phyloP scores from a whole-genome alignment of 37 sponge, comb jelly and placozoan species.

The Cladorhizidae sp. region DNA sequence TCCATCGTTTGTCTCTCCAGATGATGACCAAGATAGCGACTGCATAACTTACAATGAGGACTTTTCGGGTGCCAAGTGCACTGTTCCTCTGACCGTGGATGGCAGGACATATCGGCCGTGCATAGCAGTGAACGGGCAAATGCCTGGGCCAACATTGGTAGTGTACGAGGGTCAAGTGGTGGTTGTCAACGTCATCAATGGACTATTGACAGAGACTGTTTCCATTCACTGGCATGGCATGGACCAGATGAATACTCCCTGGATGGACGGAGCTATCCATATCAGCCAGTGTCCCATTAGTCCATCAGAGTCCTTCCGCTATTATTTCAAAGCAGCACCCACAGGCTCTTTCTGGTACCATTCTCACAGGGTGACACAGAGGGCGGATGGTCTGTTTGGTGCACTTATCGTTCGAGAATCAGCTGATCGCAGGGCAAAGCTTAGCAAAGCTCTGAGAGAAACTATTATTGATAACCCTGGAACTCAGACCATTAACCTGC shows the following conservation, averaged over 20 bases:
- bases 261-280: constrained; percentile 77
- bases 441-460: background rate
- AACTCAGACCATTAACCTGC: constrained; percentile 54
- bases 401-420: constrained; percentile 69
- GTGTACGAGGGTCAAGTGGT: constrained; percentile 47
- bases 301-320: constrained; percentile 49
- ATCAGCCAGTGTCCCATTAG: constrained; percentile 75
- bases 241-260: constrained; percentile 66
- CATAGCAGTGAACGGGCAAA: constrained; percentile 46
- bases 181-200: constrained; percentile 57
- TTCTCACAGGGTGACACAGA: constrained; percentile 73
- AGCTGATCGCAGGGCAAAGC: constrained; percentile 16
- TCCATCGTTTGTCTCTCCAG: background rate
- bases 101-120: constrained; percentile 42
- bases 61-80: constrained; percentile 28
- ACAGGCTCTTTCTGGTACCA: constrained; percentile 89
- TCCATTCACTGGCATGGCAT: constrained; percentile 90
- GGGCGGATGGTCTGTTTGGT: constrained; percentile 82
- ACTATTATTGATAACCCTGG: constrained; percentile 41
- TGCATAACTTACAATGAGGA: constrained; percentile 12
- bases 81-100: constrained; percentile 44
- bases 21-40: background rate
- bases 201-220: constrained; percentile 44
- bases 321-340: constrained; percentile 62
- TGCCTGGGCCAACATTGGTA: constrained; percentile 71